These are phyloP conservation scores for Saturnia pavonia DNA, from an alignment of 2,888 invertebrate genomes.

Conservation along the genomic window DNA sequence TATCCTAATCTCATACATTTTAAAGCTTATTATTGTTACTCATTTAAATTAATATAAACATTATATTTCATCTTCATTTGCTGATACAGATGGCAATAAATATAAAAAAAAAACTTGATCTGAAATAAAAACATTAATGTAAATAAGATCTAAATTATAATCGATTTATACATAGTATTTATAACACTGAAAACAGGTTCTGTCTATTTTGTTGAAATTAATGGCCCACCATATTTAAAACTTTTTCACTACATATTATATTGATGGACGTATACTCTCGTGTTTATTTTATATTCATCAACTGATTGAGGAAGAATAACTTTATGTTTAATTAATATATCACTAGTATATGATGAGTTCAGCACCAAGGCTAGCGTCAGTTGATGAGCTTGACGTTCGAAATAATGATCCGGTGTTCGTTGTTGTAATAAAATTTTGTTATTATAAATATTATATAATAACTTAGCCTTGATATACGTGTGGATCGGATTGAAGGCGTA, in stretches of 20 bases:
- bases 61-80: background rate
- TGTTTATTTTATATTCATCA: conserved; percentile 7
- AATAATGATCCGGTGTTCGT: conserved; percentile 27
- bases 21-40: background rate
- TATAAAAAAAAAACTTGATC: background rate
- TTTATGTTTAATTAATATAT: conserved; percentile 23
- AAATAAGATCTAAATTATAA: background rate
- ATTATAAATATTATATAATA: conserved; percentile 15
- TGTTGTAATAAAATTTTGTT: conserved; percentile 27
- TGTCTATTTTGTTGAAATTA: background rate
- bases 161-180: background rate
- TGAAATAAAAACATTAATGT: background rate
- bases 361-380: conserved; percentile 31
- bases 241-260: background rate
- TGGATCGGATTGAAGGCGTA: background rate
- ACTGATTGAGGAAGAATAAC: conserved; percentile 20
- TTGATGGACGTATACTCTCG: background rate
- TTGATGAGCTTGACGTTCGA: conserved; percentile 25
- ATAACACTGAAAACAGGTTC: background rate
- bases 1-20: background rate
- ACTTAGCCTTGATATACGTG: conserved; percentile 2
- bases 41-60: background rate
- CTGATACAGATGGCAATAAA: background rate
- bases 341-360: conserved; percentile 24
- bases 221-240: background rate